Conservation (phyloP, 2,888 invertebrate species). For the Clanis bilineata region DNA sequence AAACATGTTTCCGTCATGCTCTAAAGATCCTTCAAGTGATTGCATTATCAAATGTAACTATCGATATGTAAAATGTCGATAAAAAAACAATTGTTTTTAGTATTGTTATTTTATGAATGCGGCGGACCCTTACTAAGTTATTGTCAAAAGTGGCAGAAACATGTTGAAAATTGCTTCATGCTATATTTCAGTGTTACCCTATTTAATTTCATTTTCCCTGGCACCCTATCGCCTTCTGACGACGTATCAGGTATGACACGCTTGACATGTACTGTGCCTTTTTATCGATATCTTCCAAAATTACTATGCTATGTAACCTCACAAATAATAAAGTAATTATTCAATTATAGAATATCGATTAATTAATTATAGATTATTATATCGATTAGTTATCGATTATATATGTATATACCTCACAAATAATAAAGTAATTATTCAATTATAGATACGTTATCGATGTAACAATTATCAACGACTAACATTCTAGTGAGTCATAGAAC, state of each 20-base stretch:
- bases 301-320: too few species aligned
- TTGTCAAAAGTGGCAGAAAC: conserved; percentile 39
- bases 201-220: conserved; percentile 41
- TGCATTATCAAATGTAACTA: too few species aligned
- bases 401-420: too few species aligned
- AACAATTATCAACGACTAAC: too few species aligned
- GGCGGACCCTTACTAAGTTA: background rate
- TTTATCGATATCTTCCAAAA: background rate
- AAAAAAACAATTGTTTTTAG: background rate
- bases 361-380: too few species aligned
- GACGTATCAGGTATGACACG: conserved; percentile 24
- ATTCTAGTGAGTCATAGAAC: too few species aligned
- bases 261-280: background rate
- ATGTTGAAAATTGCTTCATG: conserved; percentile 53
- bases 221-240: conserved; percentile 42
- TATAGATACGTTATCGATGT: too few species aligned
- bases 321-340: too few species aligned
- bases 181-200: conserved; percentile 43
- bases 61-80: background rate
- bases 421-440: too few species aligned
- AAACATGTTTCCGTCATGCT: conserved; percentile 57
- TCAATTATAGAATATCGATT: too few species aligned
- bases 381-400: too few species aligned
- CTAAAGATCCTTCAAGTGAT: background rate
- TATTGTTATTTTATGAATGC: background rate